A percentile compares a stretch with the other conserved stretches of the same genome.
These are phyloP conservation scores for Corticium candelabrum DNA, from an alignment of 37 sponge, comb jelly and placozoan species.

Conservation along the genomic window DNA sequence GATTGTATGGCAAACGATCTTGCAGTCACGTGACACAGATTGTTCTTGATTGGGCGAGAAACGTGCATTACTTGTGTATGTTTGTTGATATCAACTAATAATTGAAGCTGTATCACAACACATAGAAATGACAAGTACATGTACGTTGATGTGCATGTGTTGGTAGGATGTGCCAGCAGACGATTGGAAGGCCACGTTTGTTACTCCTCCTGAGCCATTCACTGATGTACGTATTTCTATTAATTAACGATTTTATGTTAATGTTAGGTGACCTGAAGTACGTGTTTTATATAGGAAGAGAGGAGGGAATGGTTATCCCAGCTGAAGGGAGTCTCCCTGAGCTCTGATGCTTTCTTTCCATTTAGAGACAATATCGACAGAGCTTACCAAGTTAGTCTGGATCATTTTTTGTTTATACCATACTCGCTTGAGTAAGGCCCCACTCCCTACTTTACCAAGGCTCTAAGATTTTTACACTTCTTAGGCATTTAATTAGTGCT, in stretches of 20 bases:
- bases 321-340: neutral
- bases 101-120: too few relatives aligned
- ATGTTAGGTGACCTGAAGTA: neutral
- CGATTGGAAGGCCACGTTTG: neutral
- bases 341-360: conserved; percentile 21
- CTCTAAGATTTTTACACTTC: too few relatives aligned
- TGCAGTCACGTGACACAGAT: too few relatives aligned
- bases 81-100: too few relatives aligned
- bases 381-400: conserved; percentile 1
- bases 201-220: neutral
- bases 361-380: conserved; percentile 13
- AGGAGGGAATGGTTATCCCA: conserved; percentile 13
- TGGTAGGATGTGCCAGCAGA: neutral
- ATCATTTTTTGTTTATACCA: neutral
- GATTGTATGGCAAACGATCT: too few relatives aligned
- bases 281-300: neutral
- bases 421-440: neutral
- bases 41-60: too few relatives aligned
- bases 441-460: too few relatives aligned
- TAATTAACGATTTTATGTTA: neutral
- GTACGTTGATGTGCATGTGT: too few relatives aligned
- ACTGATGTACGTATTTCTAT: neutral
- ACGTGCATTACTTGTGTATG: too few relatives aligned
- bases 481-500: too few relatives aligned
- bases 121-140: neutral